Base-by-base conservation (phyloP, 2,888 invertebrate species). In the Itoplectis maculator region DNA sequence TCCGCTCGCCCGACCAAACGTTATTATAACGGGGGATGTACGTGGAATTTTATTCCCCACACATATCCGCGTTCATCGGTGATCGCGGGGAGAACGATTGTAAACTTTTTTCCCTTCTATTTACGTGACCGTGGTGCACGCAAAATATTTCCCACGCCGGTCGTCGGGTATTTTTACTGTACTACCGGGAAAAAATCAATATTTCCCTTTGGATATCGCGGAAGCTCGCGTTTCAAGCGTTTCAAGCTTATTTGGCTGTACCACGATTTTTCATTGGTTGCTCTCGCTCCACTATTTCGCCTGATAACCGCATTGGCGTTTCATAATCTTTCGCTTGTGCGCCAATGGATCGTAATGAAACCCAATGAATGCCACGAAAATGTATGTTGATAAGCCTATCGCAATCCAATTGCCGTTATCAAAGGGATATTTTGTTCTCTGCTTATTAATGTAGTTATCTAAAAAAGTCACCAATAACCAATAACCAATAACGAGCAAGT, bases 121-220 rank as follows among this genome's bases (percentile, higher is more conserved):
- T 54, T 54, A 54, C 54, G 54, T 13, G 23, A 29, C 23, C 20
- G 4, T 9, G 13, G 3, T 11, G 20, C 1, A 20, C 23, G 5
- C 13, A 23, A 11, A 54, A 54, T 54, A 20, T 51, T 51, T 23
- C 11, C 51, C 18, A 51, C 51, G 9, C 8, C 20, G 23, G 23
- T 54, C n/a, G 11, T 2, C 2, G 9, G 6, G 23, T 54, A 20
- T 54, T 54, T 54, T 23, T 23, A 3, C 9, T 11, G 20, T 20
- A 54, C 54, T 23, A n/a, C 11, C 2, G 23, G 11, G 23, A 29
- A 29, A 54, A 54, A 54, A 54, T 54, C 54, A 23, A 54, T 54
- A 54, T 54, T 54, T 9, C 54, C 54, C 23, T 23, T 23, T 54
- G 13, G 11, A 11, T 23, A 54, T 54, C 54, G 54, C 20, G 54